Base-by-base conservation (phyloP, 2,888 invertebrate species). In the Neoascia interrupta region DNA sequence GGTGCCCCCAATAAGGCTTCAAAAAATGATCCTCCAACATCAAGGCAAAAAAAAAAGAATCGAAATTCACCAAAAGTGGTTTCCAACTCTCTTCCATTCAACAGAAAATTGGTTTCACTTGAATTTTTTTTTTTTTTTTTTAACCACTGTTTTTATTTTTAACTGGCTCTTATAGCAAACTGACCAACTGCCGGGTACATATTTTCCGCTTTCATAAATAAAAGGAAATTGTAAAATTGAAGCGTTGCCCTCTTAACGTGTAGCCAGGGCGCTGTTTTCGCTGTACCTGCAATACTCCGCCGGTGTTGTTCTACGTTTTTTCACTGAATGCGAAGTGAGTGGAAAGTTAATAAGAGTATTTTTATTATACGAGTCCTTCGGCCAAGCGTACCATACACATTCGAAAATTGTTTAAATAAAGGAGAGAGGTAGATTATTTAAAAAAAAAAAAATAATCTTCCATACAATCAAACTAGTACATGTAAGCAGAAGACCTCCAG, bases 181-280 rank as follows among this genome's bases (percentile, higher is more conserved):
- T 79, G 79, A 79, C 79, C 79, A 79, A 68, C n/a, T n/a, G n/a
- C n/a, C n/a, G n/a, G n/a, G n/a, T n/a, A n/a, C 72, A 66, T 79
- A 61, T 79, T 79, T 79, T 79, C 79, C 79, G 79, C 72, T 66
- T 72, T 66, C 43, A 66, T 79, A 72, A 79, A 79, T 79, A 79
- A 79, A 79, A 79, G 53, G 79, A 79, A 79, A 79, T 79, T 79
- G 79, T 79, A 68, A 79, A 79, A 79, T 73, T 72, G 72, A 79
- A 66, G 79, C 72, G 66, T 43, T 61, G 54, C 72, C 66, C 72
- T 72, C 66, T 66, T 72, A 56, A 54, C 72, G 56, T 66, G 60
- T 41, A 60, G 11, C 28, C 28, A 60, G 49, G 45, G 47, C 31
- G 23, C 8, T n/a, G n/a, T n/a, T n/a, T n/a, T 16, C 23, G 16